Conservation (phyloP, 2,113 vertebrate genomes). For the Nerophis lumbriciformis region DNA sequence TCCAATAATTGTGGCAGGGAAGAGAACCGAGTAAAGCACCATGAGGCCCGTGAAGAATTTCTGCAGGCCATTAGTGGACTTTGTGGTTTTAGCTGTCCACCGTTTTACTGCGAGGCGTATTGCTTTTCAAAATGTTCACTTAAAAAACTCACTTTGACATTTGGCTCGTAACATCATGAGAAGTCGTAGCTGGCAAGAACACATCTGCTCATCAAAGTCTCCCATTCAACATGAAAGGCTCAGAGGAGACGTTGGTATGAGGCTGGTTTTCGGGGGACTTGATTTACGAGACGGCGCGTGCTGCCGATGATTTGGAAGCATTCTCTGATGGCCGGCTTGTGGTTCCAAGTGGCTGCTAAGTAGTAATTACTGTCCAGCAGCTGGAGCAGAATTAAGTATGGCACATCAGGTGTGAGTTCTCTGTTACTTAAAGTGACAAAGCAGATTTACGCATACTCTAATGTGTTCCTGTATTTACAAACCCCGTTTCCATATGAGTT, state of each 20-base stretch:
- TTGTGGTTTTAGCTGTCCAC: slow-evolving; percentile 43
- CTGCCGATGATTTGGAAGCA: slow-evolving; percentile 20
- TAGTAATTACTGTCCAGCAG: slow-evolving; percentile 53
- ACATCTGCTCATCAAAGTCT: slow-evolving; percentile 21
- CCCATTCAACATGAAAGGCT: slow-evolving; percentile 32
- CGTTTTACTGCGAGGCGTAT: slow-evolving; percentile 35
- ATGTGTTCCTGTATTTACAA: too few relatives aligned
- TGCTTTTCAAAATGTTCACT: slow-evolving; percentile 44
- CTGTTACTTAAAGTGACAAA: too few relatives aligned
- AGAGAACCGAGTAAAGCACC: slow-evolving; percentile 38
- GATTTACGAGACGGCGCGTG: slow-evolving; percentile 33
- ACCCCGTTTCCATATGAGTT: too few relatives aligned
- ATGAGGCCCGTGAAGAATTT: slow-evolving; percentile 23
- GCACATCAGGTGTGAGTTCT: too few relatives aligned
- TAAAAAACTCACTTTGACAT: slow-evolving; percentile 19
- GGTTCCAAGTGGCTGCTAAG: slow-evolving; percentile 44
- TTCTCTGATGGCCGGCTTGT: slow-evolving; percentile 34
- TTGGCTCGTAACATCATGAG: slow-evolving; percentile 22
- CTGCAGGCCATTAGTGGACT: slow-evolving; percentile 20
- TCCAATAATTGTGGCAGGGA: slow-evolving; percentile 29
- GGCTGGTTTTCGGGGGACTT: slow-evolving; percentile 29
- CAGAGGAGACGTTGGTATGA: slow-evolving; percentile 18
- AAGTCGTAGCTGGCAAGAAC: slow-evolving; percentile 23
- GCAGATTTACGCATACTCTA: too few relatives aligned
- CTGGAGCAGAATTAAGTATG: slow-evolving; percentile 41